Evolutionary conservation across 1,140 invertebrate genomes (phyloP).

Genomic region (Pteromalus puparum): DNA sequence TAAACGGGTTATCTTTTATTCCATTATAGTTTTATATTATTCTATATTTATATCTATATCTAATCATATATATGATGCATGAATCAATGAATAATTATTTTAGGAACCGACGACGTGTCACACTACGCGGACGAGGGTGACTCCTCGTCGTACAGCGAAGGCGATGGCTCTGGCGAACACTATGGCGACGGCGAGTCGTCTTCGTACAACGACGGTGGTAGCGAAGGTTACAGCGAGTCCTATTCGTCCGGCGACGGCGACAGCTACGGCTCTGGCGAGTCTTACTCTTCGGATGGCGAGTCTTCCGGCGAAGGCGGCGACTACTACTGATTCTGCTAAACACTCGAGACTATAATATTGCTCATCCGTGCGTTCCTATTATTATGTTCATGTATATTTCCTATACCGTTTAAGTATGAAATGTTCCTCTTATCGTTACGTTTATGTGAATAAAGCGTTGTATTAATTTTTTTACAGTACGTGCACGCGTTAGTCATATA

Average conservation of each 20-base stretch:
- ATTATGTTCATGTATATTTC: neutral
- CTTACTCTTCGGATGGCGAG: slow-evolving; percentile 25
- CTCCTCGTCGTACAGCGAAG: slow-evolving; percentile 56
- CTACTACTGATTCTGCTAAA: slow-evolving; percentile 59
- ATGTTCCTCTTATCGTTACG: neutral
- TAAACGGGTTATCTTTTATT: no score
- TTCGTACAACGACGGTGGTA: slow-evolving; percentile 58
- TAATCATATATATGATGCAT: neutral
- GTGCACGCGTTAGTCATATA: no score
- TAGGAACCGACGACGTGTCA: slow-evolving; percentile 64
- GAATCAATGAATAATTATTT: neutral
- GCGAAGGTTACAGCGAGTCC: slow-evolving; percentile 60
- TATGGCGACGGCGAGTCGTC: slow-evolving; percentile 58
- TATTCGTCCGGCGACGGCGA: slow-evolving; percentile 59
- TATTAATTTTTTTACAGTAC: neutral
- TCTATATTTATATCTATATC: neutral
- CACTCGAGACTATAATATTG: neutral
- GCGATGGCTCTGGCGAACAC: slow-evolving; percentile 54
- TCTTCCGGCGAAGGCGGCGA: slow-evolving; percentile 40
- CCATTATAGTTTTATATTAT: no score
- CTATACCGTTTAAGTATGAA: neutral
- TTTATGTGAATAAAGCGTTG: slow-evolving; percentile 5
- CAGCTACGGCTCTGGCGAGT: slow-evolving; percentile 46
- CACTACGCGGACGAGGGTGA: slow-evolving; percentile 62
- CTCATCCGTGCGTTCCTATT: neutral